Evolutionary conservation across 2,113 vertebrate genomes (phyloP).

Genomic region (Puntigrus tetrazona): DNA sequence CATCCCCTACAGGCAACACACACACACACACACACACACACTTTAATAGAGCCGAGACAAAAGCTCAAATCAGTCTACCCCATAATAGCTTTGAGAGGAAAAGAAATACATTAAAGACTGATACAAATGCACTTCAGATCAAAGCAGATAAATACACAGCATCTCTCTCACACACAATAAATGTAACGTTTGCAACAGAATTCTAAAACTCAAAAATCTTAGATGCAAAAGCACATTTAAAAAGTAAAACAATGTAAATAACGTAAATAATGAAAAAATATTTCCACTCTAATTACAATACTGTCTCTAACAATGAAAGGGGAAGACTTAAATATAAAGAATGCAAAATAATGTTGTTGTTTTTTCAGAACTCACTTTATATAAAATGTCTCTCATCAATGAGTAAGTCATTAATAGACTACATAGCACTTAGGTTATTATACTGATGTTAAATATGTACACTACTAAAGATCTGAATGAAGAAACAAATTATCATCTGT

Average conservation of each 20-base stretch:
- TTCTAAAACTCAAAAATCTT: not conserved
- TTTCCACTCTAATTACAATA: not conserved
- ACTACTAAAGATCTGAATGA: not conserved
- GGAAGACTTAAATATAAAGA: not conserved
- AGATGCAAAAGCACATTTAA: not conserved
- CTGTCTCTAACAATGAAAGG: not conserved
- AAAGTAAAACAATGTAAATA: not conserved
- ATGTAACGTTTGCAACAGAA: not conserved
- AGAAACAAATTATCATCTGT: not conserved
- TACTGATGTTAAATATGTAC: not conserved
- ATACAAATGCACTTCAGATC: not conserved
- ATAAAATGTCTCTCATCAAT: not conserved
- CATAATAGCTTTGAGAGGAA: not conserved
- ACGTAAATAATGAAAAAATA: too few species aligned
- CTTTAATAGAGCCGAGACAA: not conserved
- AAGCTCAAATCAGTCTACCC: not conserved
- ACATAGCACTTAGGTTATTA: not conserved
- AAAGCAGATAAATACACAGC: not conserved
- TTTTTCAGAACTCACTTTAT: not conserved
- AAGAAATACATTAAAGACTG: not conserved
- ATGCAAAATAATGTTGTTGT: not conserved
- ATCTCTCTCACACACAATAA: not conserved
- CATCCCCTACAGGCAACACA: not conserved
- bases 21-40: conserved; percentile 42
- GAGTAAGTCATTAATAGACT: not conserved